Percentiles rank a stretch among this genome's conserved stretches.
These are phyloP conservation scores for Pseudonaja textilis DNA, from an alignment of 2,113 vertebrate species.

Conservation along the genomic window DNA sequence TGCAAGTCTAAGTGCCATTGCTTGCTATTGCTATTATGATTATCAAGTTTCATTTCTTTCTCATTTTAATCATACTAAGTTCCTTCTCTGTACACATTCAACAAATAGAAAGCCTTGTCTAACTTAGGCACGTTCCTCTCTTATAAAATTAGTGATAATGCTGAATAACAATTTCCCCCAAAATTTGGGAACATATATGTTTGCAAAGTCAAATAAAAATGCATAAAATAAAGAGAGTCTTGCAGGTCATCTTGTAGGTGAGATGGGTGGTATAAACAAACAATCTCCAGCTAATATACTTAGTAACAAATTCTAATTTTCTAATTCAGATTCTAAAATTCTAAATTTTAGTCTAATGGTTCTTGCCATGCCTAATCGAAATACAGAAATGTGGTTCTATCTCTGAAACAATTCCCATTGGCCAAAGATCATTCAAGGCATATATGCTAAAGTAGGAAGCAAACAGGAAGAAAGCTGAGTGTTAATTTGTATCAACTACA, in stretches of 20 bases:
- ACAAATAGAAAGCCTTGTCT: not conserved
- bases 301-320: not conserved
- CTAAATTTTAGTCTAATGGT: not conserved
- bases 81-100: not conserved
- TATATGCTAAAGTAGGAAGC: not conserved
- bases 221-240: not conserved
- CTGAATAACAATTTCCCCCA: not conserved
- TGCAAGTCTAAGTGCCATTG: no score
- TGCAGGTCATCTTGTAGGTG: not conserved
- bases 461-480: not conserved
- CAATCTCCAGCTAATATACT: not conserved
- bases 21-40: no score
- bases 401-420: slow-evolving; percentile 15
- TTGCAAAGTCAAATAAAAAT: not conserved
- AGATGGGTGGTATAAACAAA: not conserved
- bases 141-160: not conserved
- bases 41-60: not conserved
- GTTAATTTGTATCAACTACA: not conserved
- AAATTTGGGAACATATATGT: not conserved
- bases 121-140: not conserved
- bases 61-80: not conserved
- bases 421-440: slow-evolving; percentile 26
- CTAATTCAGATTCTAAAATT: not conserved
- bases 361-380: slow-evolving; percentile 19
- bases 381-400: slow-evolving; percentile 36